Evolutionary conservation across 2,888 invertebrate species (phyloP).

Genomic region (Drosophila maculinotata): DNA sequence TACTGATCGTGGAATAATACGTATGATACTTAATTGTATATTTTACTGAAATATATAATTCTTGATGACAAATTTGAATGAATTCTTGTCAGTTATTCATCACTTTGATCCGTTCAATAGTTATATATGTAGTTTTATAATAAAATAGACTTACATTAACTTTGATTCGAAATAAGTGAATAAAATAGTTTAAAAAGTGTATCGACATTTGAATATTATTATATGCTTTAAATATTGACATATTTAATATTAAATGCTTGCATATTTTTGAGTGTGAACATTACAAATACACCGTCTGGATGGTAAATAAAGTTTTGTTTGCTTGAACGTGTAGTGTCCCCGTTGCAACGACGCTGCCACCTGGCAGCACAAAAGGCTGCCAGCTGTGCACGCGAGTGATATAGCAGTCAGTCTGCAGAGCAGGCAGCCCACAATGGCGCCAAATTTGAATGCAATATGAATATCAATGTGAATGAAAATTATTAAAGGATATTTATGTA

Average conservation of each 20-base stretch:
- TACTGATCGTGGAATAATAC: too few species aligned
- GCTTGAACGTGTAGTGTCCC: constrained; percentile 26
- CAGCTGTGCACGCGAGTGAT: constrained; percentile 13
- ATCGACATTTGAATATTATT: too few species aligned
- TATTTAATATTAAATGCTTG: neutral
- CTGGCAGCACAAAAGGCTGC: constrained; percentile 14
- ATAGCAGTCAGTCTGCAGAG: constrained; percentile 33
- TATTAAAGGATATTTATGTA: neutral
- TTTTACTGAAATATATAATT: too few species aligned
- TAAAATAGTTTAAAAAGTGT: too few species aligned
- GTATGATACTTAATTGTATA: too few species aligned
- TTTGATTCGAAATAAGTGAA: too few species aligned
- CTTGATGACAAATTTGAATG: too few species aligned
- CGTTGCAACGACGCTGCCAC: neutral
- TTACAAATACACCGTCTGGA: neutral
- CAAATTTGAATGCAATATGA: constrained; percentile 10
- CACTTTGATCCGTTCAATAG: too few species aligned
- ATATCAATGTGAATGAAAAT: constrained; percentile 6
- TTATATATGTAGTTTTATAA: too few species aligned
- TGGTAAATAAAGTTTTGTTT: too few species aligned
- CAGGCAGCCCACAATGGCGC: constrained; percentile 28
- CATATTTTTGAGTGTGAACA: neutral
- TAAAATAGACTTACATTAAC: too few species aligned
- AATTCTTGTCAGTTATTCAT: too few species aligned
- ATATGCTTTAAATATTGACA: neutral